Evolutionary conservation across 1,140 invertebrate genomes (phyloP), one percentile per base, ranked within the genome.

Genomic region (Heterodera carotae): DNA sequence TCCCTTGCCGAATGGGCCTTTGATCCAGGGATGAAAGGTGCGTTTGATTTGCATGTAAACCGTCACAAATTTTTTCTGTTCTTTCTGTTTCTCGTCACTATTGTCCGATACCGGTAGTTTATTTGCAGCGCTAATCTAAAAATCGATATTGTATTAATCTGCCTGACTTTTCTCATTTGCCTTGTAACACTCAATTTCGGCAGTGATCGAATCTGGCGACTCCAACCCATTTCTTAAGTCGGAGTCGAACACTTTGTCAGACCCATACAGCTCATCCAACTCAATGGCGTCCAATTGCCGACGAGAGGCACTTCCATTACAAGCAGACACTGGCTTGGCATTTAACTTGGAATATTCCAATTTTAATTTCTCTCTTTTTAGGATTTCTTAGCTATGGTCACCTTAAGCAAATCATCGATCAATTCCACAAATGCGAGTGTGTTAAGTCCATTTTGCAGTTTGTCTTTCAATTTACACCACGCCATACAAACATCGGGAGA

Each of bases 41-140:
- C 48, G 48, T 56, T 56, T 56, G 48, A 56, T 56, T 56, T 56
- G 48, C 48, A 56, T 56, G 18, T 56, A 56, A 56, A 56, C 48
- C 1, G 18, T 56, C 12, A 18, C 48, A 5, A 56, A 56, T 22
- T 56, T 56, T 56, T 56, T 56, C 22, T 15, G 5, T 56, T 56
- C 48, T 22, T 4, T 56, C 22, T 56, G 12, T 22, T 0, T 15
- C 12, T 56, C 15, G 18, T 15, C 18, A 22, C 5, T 22, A 5
- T 12, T 56, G 5, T 12, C 0, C 5, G 48, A 22, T 22, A 18
- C 12, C 5, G 12, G 5, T 22, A 18, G 18, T 56, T 15, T 56
- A 1, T n/a, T 15, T 22, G 5, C 48, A 56, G 48, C 7, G 15
- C 15, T 43, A 12, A 43, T 43, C 39, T 43, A 4, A 43, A 43